These are phyloP conservation scores for Loripinus fragilis DNA, from an alignment of 2,888 invertebrate species.

Conservation along the genomic window DNA sequence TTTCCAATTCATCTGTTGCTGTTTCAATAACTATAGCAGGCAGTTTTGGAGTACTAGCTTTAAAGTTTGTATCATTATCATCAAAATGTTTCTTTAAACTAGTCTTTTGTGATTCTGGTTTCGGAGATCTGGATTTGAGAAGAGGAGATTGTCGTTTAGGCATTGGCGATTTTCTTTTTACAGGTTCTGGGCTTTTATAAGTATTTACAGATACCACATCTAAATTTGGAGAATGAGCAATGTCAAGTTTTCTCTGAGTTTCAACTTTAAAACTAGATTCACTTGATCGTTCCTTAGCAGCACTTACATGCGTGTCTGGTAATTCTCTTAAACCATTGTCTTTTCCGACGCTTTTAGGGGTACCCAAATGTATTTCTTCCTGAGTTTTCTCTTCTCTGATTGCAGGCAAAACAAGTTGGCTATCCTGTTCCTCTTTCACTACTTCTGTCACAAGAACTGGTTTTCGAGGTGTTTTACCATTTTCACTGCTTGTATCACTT, in stretches of 20 bases:
- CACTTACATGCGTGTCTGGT: background rate
- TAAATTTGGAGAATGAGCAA: background rate
- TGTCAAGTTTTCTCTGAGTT: background rate
- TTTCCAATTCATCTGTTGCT: background rate
- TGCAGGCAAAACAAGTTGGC: slow-evolving; percentile 50
- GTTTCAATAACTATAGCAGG: slow-evolving; percentile 28
- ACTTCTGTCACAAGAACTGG: slow-evolving; percentile 63
- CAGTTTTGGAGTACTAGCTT: slow-evolving; percentile 33
- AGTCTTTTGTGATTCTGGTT: slow-evolving; percentile 23
- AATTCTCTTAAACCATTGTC: background rate
- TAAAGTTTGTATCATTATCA: background rate
- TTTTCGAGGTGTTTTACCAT: background rate
- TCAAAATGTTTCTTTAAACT: background rate
- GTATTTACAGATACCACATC: background rate
- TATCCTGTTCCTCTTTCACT: slow-evolving; percentile 32
- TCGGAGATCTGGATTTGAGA: background rate
- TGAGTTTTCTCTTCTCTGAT: slow-evolving; percentile 66
- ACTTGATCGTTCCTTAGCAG: slow-evolving; percentile 6
- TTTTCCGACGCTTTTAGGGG: background rate
- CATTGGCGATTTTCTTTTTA: background rate
- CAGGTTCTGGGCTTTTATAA: background rate
- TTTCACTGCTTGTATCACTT: background rate
- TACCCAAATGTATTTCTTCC: slow-evolving; percentile 56
- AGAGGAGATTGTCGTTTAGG: background rate
- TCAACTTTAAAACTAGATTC: slow-evolving; percentile 31